Conservation (phyloP, 2,113 vertebrate species). For the Bostrychus sinensis region DNA sequence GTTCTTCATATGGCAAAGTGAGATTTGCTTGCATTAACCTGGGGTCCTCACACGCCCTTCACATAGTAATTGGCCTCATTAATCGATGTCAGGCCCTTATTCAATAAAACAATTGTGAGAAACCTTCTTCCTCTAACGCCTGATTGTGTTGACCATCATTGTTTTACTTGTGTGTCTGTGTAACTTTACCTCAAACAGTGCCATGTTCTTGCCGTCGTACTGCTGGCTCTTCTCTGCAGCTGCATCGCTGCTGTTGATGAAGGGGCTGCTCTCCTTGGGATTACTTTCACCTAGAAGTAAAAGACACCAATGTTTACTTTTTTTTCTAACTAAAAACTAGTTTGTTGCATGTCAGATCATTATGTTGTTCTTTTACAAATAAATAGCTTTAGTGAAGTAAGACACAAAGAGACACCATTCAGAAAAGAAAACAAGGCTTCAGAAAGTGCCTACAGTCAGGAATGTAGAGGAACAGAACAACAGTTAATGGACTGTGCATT, state of each 20-base stretch:
- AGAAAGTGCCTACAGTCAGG: slow-evolving; percentile 36
- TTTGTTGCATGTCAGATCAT: not conserved
- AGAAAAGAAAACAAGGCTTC: slow-evolving; percentile 11
- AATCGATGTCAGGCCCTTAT: slow-evolving; percentile 59
- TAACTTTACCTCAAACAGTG: slow-evolving; percentile 90
- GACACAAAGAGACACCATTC: slow-evolving; percentile 1
- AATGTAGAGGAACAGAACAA: slow-evolving; percentile 25
- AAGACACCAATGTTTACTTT: slow-evolving; percentile 26
- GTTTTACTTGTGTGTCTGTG: not conserved
- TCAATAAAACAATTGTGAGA: slow-evolving; percentile 51
- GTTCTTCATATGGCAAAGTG: slow-evolving; percentile 32
- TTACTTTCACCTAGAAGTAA: slow-evolving; percentile 89
- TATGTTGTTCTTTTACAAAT: not conserved
- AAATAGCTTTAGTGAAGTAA: slow-evolving; percentile 9
- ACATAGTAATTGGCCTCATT: slow-evolving; percentile 69
- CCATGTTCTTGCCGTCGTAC: slow-evolving; percentile 97
- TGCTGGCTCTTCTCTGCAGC: slow-evolving; percentile 91
- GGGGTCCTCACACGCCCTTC: slow-evolving; percentile 62
- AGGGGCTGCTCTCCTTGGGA: slow-evolving; percentile 97
- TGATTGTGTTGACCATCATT: slow-evolving; percentile 15
- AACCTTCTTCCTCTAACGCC: not conserved
- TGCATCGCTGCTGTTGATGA: slow-evolving; percentile 96
- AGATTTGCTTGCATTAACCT: slow-evolving; percentile 57
- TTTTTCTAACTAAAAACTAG: slow-evolving; percentile 7
- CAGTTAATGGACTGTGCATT: slow-evolving; percentile 46